phyloP scores from a whole-genome alignment of 2,888 invertebrate genomes.

The Crioceris asparagi region DNA sequence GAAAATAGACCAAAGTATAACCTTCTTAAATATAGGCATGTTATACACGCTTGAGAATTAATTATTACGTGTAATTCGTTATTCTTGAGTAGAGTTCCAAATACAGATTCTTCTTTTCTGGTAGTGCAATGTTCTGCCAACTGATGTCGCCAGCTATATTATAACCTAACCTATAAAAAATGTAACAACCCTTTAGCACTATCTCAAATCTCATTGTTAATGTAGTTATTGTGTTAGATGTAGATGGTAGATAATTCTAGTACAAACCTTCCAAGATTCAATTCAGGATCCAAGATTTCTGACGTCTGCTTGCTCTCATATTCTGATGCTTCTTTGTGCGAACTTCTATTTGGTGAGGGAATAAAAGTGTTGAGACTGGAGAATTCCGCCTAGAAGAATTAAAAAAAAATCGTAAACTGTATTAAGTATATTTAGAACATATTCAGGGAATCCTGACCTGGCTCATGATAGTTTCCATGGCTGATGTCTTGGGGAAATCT shows the following conservation, averaged over 20 bases:
- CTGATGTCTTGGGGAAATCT: slow-evolving; percentile 24
- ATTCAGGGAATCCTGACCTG: slow-evolving; percentile 21
- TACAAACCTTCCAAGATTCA: slow-evolving; percentile 43
- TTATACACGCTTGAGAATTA: no score
- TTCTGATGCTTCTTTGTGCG: slow-evolving; percentile 28
- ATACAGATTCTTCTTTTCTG: slow-evolving; percentile 57
- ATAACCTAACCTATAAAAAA: slow-evolving; percentile 44
- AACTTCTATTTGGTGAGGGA: slow-evolving; percentile 26
- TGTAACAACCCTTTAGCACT: no score
- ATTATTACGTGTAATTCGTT: slow-evolving; percentile 52
- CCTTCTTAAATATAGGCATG: slow-evolving; percentile 3
- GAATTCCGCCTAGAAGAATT: slow-evolving; percentile 24
- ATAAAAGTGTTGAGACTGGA: slow-evolving; percentile 26
- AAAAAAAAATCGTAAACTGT: background rate
- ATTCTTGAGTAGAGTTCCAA: slow-evolving; percentile 54
- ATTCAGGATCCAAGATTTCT: slow-evolving; percentile 38
- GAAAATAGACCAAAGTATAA: background rate
- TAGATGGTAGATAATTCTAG: no score
- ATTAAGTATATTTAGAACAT: background rate
- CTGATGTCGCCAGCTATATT: slow-evolving; percentile 43
- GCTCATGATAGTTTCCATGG: slow-evolving; percentile 31
- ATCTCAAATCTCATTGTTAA: no score
- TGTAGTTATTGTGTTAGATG: no score
- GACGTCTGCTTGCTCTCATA: slow-evolving; percentile 33
- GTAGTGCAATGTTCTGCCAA: slow-evolving; percentile 52